Evolutionary conservation across 37 sponge, comb jelly and placozoan genomes (phyloP).

Genomic region (Spongilla lacustris): DNA sequence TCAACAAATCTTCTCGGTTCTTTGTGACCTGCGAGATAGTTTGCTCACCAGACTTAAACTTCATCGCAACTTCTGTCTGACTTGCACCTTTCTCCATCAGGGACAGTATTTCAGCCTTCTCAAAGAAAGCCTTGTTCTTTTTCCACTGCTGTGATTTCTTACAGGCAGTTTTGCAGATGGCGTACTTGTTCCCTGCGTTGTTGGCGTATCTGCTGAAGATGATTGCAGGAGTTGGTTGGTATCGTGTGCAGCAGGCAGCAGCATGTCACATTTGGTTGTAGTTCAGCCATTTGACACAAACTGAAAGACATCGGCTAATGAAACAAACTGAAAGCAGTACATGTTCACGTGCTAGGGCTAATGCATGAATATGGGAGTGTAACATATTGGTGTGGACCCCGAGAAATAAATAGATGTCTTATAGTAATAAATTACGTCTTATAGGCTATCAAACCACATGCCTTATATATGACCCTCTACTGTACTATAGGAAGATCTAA

Average conservation of each 20-base stretch:
- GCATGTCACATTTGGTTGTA: neutral
- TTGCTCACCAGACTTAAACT: neutral
- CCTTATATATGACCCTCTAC: neutral
- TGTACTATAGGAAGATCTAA: too few relatives aligned
- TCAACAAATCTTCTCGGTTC: neutral
- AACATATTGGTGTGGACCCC: neutral
- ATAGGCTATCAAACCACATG: neutral
- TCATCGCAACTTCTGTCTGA: neutral
- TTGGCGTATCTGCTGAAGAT: neutral
- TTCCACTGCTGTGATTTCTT: neutral
- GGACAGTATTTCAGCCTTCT: constrained; percentile 1
- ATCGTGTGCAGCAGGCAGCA: neutral
- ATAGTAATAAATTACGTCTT: neutral
- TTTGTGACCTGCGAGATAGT: neutral
- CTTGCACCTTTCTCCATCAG: neutral
- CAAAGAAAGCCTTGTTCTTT: neutral
- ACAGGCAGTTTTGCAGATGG: neutral
- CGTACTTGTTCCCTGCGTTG: neutral
- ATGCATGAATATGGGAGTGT: neutral
- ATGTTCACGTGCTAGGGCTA: neutral
- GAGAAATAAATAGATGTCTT: neutral
- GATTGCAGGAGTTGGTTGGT: neutral
- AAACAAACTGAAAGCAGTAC: neutral
- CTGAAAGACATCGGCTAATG: neutral
- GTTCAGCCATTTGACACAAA: neutral